phyloP scores from a whole-genome alignment of 1,140 invertebrate species.

The Trichonephila inaurata region DNA sequence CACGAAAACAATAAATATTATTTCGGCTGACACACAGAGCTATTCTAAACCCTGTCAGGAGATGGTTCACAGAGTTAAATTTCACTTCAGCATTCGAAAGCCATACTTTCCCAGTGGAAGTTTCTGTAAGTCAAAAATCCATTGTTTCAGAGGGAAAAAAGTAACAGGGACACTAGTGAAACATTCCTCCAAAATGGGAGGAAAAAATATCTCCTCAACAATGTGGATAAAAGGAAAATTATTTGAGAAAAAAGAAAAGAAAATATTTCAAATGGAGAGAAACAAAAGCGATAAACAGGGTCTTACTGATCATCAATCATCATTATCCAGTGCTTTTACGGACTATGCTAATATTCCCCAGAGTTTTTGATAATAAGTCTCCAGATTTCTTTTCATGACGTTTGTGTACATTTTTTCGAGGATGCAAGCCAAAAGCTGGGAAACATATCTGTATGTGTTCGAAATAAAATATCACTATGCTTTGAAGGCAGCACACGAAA shows the following conservation, averaged over 20 bases:
- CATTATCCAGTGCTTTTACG: slow-evolving; percentile 53
- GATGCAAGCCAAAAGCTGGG: neutral
- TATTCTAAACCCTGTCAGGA: neutral
- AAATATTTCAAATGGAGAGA: slow-evolving; percentile 35
- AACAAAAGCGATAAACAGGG: slow-evolving; percentile 69
- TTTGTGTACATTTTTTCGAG: slow-evolving; percentile 29
- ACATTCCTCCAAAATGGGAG: neutral
- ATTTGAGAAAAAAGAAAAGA: neutral
- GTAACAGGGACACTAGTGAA: neutral
- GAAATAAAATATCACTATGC: neutral
- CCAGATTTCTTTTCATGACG: slow-evolving; percentile 18
- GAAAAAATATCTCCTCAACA: neutral
- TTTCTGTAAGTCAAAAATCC: neutral
- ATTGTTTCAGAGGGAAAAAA: neutral
- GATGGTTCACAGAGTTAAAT: neutral
- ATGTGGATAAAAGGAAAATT: slow-evolving; percentile 3
- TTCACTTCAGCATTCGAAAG: neutral
- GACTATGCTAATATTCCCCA: slow-evolving; percentile 64
- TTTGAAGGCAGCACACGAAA: neutral
- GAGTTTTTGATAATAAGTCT: slow-evolving; percentile 60
- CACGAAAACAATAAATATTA: neutral
- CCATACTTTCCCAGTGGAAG: neutral
- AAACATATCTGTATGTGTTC: slow-evolving; percentile 1
- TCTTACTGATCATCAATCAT: slow-evolving; percentile 64
- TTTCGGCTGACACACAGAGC: neutral